Base-by-base conservation (phyloP, 2,797 vertebrate species). In the Kryptopterus vitreolus region DNA sequence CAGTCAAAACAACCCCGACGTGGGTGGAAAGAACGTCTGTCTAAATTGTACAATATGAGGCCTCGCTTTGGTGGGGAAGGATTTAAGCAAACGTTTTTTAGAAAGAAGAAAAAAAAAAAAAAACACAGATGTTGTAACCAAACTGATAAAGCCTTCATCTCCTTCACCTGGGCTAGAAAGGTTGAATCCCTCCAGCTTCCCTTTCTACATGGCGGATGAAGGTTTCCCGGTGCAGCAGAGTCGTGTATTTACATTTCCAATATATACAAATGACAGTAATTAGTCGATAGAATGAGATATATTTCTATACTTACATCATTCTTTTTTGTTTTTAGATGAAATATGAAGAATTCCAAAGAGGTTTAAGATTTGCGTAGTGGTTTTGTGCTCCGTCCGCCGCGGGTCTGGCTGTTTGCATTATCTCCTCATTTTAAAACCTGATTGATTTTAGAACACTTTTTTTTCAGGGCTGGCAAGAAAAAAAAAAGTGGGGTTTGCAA, bases 401-500 rank as follows among this genome's bases (percentile, higher is more conserved):
- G 83, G 66, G 84, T 61, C 76, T 77, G 58, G 22, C 79, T 16
- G 35, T 76, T 76, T 77, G 11, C 63, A 15, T 16, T n/a, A 68
- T 78, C 66, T 26, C 4, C 85, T 78, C 65, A 70, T 86, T 87
- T 88, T 84, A 80, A n/a, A 83, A 86, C 78, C 83, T 84, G 84
- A 82, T 79, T 46, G 61, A 68, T 72, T 63, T 78, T 74, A 74
- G 12, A 79, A 73, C 61, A 59, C 89, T 86, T 88, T 85, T 92
- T 91, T 89, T 90, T 93, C 92, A 95, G 7, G 1, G 20, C 33
- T n/a, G 94, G 29, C 22, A 38, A 11, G n/a, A 48, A 43, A 93
- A 94, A 94, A 95, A 95, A n/a, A n/a, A 43, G 10, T 6, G 38
- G 38, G 93, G 93, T 94, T 91, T 87, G 91, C 92, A 92, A 90